These are phyloP conservation scores for Ibidorhyncha struthersii DNA, from an alignment of 2,113 vertebrate species.

Conservation along the genomic window DNA sequence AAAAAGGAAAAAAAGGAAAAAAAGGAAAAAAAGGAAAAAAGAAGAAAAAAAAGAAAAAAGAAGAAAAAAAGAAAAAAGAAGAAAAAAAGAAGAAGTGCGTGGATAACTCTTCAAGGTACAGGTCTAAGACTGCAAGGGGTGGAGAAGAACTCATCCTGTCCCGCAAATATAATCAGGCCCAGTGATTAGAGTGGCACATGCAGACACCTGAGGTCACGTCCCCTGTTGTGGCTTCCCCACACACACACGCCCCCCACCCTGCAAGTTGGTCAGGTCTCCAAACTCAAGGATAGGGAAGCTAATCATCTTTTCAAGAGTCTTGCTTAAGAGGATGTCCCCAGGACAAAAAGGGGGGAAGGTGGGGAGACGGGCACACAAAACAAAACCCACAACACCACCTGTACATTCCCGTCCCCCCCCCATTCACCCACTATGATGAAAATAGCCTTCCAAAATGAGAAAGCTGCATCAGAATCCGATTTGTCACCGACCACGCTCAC, in stretches of 20 bases:
- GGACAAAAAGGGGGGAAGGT: rapidly evolving
- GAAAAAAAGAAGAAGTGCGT: rapidly evolving
- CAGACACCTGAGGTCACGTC: background rate
- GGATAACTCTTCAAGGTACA: background rate
- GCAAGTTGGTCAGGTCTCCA: background rate
- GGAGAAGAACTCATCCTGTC: background rate
- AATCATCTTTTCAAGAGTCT: background rate
- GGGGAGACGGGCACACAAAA: background rate
- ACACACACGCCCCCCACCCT: too few relatives aligned
- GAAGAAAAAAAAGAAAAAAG: too few relatives aligned
- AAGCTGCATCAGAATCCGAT: background rate
- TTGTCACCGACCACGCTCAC: background rate
- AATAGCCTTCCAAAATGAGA: background rate
- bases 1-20: too few relatives aligned
- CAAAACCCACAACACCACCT: background rate
- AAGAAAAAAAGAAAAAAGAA: too few relatives aligned
- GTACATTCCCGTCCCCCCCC: rapidly evolving
- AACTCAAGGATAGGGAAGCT: background rate
- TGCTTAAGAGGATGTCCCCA: background rate
- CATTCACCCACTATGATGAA: rapidly evolving
- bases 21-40: too few relatives aligned
- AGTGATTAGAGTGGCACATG: rapidly evolving
- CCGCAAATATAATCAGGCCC: rapidly evolving
- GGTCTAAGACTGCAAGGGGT: background rate
- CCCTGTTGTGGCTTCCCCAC: background rate